These are phyloP conservation scores for Rhinichthys klamathensis DNA, from an alignment of 2,113 vertebrate genomes.

Conservation along the genomic window DNA sequence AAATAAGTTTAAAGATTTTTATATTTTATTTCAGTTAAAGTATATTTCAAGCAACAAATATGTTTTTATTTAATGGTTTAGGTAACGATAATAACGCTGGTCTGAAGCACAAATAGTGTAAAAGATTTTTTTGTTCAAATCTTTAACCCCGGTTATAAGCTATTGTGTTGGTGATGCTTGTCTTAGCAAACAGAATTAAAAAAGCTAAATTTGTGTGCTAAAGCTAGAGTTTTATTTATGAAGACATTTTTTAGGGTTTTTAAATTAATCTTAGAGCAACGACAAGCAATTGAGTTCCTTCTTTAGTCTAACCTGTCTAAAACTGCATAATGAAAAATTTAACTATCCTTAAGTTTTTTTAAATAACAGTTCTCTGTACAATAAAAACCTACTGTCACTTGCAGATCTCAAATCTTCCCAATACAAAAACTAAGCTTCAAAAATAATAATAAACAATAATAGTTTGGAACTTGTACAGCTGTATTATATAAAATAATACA, in stretches of 20 bases:
- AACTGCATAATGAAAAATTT: neutral
- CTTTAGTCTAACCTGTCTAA: neutral
- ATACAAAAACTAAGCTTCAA: neutral
- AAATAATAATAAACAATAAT: neutral
- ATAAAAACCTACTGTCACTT: neutral
- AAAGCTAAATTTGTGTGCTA: no score
- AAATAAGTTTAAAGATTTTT: no score
- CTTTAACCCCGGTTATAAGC: no score
- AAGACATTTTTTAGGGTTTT: no score
- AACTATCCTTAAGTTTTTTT: neutral
- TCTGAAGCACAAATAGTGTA: neutral
- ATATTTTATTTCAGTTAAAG: no score
- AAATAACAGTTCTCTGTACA: neutral
- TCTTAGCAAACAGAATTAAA: no score
- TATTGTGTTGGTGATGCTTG: no score
- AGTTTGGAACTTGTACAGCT: neutral
- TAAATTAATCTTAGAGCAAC: no score
- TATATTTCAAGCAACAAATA: no score
- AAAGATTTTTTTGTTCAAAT: neutral
- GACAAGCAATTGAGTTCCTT: no score
- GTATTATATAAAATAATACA: neutral
- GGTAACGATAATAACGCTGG: neutral
- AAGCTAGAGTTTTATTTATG: no score
- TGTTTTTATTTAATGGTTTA: neutral
- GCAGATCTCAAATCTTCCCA: neutral